phyloP scores from a whole-genome alignment of 2,797 vertebrate species.

The Molossus alvarezi region DNA sequence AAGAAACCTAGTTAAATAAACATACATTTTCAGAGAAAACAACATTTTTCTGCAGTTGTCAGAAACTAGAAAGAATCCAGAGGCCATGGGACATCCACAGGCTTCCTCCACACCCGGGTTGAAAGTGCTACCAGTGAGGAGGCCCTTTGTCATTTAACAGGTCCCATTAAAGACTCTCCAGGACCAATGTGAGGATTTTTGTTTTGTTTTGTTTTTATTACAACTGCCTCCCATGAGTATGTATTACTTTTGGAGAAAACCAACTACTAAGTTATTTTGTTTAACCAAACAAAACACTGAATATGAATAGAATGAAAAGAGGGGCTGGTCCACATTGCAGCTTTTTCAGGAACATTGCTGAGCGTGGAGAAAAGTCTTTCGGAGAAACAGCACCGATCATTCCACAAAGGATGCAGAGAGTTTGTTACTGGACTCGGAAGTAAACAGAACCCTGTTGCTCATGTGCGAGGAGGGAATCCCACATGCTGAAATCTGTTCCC shows the following conservation, averaged over 20 bases:
- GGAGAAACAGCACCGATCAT: neutral
- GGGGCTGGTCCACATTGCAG: neutral
- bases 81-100: conserved; percentile 76
- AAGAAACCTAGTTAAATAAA: conserved; percentile 93
- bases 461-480: neutral
- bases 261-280: neutral
- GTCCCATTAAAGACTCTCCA: neutral
- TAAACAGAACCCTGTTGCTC: neutral
- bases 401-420: neutral
- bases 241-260: conserved; percentile 64
- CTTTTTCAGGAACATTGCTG: neutral
- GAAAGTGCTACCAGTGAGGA: conserved; percentile 15
- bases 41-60: conserved; percentile 89
- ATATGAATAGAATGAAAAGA: neutral
- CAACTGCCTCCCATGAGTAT: neutral
- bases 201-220: neutral
- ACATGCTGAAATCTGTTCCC: neutral
- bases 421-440: neutral
- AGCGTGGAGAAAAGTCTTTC: neutral
- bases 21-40: conserved; percentile 90
- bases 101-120: neutral
- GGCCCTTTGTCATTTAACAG: conserved; percentile 21
- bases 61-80: conserved; percentile 87
- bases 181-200: rapidly evolving
- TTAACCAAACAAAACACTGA: conserved; percentile 70